Percentiles rank a stretch among this genome's conserved stretches.
Conservation (phyloP, 2,888 invertebrate genomes). For the Osedax frankpressi region DNA sequence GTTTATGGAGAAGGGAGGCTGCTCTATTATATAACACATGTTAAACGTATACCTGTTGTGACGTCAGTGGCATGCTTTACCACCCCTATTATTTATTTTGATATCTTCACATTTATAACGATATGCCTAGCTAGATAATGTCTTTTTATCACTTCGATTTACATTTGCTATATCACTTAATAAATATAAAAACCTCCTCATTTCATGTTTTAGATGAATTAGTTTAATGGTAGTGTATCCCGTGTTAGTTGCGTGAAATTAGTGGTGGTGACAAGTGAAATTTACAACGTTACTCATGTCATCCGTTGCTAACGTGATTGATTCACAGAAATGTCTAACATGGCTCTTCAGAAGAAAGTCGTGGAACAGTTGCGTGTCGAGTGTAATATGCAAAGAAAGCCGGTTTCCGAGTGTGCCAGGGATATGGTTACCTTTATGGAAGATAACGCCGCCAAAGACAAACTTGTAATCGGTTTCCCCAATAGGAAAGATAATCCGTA, state of each 20-base stretch:
- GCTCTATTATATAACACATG: slow-evolving; percentile 11
- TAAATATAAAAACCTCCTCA: too few species aligned
- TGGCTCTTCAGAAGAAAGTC: slow-evolving; percentile 29
- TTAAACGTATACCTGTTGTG: too few species aligned
- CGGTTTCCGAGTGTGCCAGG: slow-evolving; percentile 28
- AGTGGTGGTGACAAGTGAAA: too few species aligned
- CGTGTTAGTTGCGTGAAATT: too few species aligned
- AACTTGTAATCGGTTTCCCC: slow-evolving; percentile 26
- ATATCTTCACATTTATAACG: too few species aligned
- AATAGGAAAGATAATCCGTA: slow-evolving; percentile 29
- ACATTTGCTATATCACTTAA: too few species aligned
- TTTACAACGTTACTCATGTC: too few species aligned
- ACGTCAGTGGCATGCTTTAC: background rate
- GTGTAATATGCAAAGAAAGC: slow-evolving; percentile 26
- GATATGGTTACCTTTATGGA: slow-evolving; percentile 29
- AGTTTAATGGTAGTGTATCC: too few species aligned
- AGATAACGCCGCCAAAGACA: slow-evolving; percentile 27
- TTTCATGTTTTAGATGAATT: too few species aligned
- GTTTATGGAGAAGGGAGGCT: slow-evolving; percentile 25
- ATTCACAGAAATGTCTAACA: slow-evolving; percentile 16
- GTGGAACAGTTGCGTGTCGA: slow-evolving; percentile 28
- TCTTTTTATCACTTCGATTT: too few species aligned
- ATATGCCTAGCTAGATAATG: too few species aligned
- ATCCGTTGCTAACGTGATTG: background rate
- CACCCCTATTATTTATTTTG: background rate